Evolutionary conservation across 1,140 invertebrate species (phyloP).

Genomic region (Drosophila bocki): DNA sequence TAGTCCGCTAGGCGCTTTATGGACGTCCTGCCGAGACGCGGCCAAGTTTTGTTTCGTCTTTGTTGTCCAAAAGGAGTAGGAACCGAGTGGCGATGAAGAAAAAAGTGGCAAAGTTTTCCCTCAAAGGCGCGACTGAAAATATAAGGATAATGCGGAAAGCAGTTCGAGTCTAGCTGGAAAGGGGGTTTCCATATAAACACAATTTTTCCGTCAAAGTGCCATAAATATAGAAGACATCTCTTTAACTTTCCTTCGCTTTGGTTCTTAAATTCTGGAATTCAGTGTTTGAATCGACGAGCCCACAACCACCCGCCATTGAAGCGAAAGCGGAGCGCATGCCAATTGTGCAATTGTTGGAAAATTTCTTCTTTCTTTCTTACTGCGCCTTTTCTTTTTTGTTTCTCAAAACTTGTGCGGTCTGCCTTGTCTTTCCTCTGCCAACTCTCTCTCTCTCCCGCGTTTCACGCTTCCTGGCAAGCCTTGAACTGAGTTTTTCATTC

Average conservation of each 20-base stretch:
- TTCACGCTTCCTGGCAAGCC: conserved; percentile 40
- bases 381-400: conserved; percentile 18
- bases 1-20: conserved; percentile 24
- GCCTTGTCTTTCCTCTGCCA: conserved; percentile 35
- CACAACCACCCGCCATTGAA: conserved; percentile 53
- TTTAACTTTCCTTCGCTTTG: neutral
- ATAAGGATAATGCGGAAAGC: conserved; percentile 9
- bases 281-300: conserved; percentile 44
- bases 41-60: conserved; percentile 45
- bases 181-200: neutral
- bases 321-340: conserved; percentile 70
- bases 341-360: conserved; percentile 79
- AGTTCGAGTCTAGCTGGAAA: conserved; percentile 1
- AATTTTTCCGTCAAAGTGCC: conserved; percentile 7
- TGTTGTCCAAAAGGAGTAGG: conserved; percentile 47
- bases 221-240: conserved; percentile 13
- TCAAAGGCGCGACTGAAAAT: conserved; percentile 25
- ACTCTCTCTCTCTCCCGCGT: conserved; percentile 8
- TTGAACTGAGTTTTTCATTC: conserved; percentile 56
- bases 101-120: conserved; percentile 62
- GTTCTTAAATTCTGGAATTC: conserved; percentile 10
- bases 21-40: conserved; percentile 10
- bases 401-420: conserved; percentile 71
- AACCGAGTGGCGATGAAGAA: conserved; percentile 18
- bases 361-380: conserved; percentile 39